phyloP scores from a whole-genome alignment of 2,888 invertebrate genomes.

The Leptopilina syphax region DNA sequence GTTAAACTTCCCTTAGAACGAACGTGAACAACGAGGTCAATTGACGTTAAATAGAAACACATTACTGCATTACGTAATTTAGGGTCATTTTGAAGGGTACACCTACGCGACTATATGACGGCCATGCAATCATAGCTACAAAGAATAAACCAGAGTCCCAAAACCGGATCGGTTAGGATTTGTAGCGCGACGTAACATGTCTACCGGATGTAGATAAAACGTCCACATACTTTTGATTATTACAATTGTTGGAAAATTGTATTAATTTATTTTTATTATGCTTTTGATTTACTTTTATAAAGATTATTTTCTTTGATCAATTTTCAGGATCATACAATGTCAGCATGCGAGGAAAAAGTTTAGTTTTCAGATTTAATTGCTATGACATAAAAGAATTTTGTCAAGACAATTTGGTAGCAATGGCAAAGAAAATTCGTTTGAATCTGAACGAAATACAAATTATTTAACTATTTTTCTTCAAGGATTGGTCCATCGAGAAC shows the following conservation, averaged over 20 bases:
- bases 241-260: not conserved
- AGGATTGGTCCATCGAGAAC: no score
- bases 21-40: constrained; percentile 77
- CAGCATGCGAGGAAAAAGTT: no score
- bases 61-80: constrained; percentile 75
- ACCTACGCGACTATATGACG: constrained; percentile 64
- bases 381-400: no score
- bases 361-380: no score
- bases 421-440: no score
- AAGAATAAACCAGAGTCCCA: constrained; percentile 49
- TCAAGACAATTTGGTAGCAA: no score
- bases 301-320: no score
- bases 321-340: no score
- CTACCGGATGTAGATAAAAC: constrained; percentile 47
- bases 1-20: constrained; percentile 76
- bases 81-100: constrained; percentile 75
- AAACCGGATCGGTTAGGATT: constrained; percentile 48
- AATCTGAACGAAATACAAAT: no score
- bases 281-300: not conserved
- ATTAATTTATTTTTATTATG: not conserved
- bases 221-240: constrained; percentile 12
- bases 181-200: constrained; percentile 42
- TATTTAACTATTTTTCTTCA: no score
- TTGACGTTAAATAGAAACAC: constrained; percentile 75
- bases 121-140: constrained; percentile 40